A percentile compares a stretch with the other conserved stretches of the same genome.
phyloP scores from a whole-genome alignment of 2,888 invertebrate species.

The Dromius quadrimaculatus region DNA sequence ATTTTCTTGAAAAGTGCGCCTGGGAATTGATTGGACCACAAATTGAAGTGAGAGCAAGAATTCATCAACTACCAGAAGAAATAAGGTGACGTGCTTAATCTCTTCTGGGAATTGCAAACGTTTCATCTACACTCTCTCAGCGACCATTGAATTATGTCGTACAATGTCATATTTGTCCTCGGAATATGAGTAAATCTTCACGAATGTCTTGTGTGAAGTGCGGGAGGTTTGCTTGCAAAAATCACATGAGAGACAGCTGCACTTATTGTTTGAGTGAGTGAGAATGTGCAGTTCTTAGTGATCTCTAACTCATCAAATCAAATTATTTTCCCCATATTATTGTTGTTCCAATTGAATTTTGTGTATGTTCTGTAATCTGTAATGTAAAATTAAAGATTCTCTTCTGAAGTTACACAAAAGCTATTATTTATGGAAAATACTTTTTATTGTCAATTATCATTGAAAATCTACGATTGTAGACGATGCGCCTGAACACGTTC shows the following conservation, averaged over 20 bases:
- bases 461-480: conserved; percentile 5
- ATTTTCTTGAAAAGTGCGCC: conserved; percentile 35
- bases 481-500: neutral
- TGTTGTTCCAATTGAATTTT: conserved; percentile 8
- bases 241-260: conserved; percentile 22
- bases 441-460: neutral
- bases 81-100: conserved; percentile 11
- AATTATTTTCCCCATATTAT: neutral
- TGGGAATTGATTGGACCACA: conserved; percentile 25
- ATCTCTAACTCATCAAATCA: conserved; percentile 12
- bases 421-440: conserved; percentile 4
- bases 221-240: conserved; percentile 20
- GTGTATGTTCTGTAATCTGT: conserved; percentile 6
- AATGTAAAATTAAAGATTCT: no score
- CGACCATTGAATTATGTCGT: conserved; percentile 13
- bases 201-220: conserved; percentile 11
- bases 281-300: conserved; percentile 14
- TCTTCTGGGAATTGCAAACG: conserved; percentile 1
- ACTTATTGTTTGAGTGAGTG: conserved; percentile 19
- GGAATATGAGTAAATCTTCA: conserved; percentile 1
- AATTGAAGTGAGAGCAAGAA: conserved; percentile 26
- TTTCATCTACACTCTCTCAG: conserved; percentile 5
- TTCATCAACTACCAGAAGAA: conserved; percentile 18
- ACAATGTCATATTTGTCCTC: conserved; percentile 18
- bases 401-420: neutral